Percentiles rank a stretch among this genome's conserved stretches.
Evolutionary conservation across 2,113 vertebrate species (phyloP).

Genomic region (Paratilapia polleni): DNA sequence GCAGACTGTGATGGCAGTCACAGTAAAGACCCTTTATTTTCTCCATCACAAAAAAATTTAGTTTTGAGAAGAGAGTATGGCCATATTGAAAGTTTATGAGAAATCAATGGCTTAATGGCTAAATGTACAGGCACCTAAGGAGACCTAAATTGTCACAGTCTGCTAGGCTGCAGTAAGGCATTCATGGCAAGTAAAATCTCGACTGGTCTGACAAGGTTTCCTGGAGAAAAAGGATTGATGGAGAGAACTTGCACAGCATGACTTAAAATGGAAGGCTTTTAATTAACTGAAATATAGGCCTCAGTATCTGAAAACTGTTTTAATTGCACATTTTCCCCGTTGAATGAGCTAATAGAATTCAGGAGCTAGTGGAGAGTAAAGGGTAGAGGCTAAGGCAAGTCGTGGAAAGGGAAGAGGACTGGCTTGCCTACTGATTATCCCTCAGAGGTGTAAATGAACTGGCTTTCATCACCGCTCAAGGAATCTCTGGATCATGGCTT

Average conservation of each 20-base stretch:
- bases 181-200: slow-evolving; percentile 32
- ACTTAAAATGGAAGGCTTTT: slow-evolving; percentile 48
- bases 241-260: slow-evolving; percentile 22
- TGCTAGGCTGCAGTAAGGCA: background rate
- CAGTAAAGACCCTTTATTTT: slow-evolving; percentile 18
- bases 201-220: slow-evolving; percentile 35
- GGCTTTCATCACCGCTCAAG: slow-evolving; percentile 45
- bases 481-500: slow-evolving; percentile 41
- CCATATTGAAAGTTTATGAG: slow-evolving; percentile 23
- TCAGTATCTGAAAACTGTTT: slow-evolving; percentile 40
- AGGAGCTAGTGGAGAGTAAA: slow-evolving; percentile 29
- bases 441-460: slow-evolving; percentile 62
- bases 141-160: slow-evolving; percentile 5
- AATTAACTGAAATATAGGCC: slow-evolving; percentile 60
- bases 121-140: slow-evolving; percentile 20
- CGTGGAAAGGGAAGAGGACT: slow-evolving; percentile 32
- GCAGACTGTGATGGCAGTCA: slow-evolving; percentile 22
- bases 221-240: slow-evolving; percentile 39
- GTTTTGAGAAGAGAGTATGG: slow-evolving; percentile 5
- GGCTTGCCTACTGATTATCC: slow-evolving; percentile 46
- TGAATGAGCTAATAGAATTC: slow-evolving; percentile 50
- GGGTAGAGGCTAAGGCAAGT: slow-evolving; percentile 51
- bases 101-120: slow-evolving; percentile 43
- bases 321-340: slow-evolving; percentile 49
- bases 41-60: background rate